Percentiles rank a stretch among this genome's conserved stretches.
Conservation (phyloP, 2,888 invertebrate species). For the Blera fallax region DNA sequence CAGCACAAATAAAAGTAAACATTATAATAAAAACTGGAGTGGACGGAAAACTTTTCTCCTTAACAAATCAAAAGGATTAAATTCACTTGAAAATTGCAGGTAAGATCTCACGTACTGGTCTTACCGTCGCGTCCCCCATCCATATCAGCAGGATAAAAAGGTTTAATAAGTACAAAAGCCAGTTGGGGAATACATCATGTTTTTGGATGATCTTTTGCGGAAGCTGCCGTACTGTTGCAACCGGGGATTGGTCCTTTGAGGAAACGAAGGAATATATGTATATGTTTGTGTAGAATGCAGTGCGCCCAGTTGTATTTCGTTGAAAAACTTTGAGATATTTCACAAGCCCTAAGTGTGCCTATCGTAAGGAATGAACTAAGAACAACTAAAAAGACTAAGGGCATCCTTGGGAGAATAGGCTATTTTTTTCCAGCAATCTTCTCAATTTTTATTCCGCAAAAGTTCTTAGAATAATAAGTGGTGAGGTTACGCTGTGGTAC, state of each 20-base stretch:
- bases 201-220: not conserved
- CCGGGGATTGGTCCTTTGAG: not conserved
- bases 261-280: not conserved
- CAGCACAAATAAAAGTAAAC: conserved; percentile 2
- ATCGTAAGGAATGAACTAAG: not conserved
- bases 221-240: not conserved
- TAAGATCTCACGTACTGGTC: conserved; percentile 24
- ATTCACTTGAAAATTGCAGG: conserved; percentile 56
- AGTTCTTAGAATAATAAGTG: conserved; percentile 49
- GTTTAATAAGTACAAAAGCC: conserved; percentile 37
- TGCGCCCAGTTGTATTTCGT: not conserved
- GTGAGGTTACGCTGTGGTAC: conserved; percentile 19
- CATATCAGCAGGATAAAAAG: not conserved
- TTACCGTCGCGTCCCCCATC: no score
- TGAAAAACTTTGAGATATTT: not conserved
- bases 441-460: conserved; percentile 41
- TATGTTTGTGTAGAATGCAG: not conserved
- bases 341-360: not conserved
- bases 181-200: conserved; percentile 39
- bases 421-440: conserved; percentile 34
- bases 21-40: not conserved
- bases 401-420: conserved; percentile 17
- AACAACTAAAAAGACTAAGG: not conserved
- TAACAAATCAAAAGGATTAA: conserved; percentile 57
- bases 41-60: conserved; percentile 34